Evolutionary conservation across 2,888 invertebrate genomes (phyloP).

Genomic region (Agapostemon virescens): DNA sequence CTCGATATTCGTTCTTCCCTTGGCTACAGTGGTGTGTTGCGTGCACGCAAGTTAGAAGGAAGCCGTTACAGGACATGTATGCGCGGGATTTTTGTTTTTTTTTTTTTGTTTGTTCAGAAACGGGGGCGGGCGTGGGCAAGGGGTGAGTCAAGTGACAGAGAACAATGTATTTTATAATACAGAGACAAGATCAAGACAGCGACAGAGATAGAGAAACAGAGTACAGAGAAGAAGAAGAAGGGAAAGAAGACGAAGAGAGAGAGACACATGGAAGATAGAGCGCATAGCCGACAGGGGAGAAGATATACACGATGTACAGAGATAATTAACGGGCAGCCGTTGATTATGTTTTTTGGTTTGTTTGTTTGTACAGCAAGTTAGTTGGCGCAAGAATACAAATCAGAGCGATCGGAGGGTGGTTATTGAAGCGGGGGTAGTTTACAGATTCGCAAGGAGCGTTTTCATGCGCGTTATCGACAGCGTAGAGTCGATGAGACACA

Average conservation of each 20-base stretch:
- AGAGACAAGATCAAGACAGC: constrained; percentile 18
- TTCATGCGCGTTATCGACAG: constrained; percentile 11
- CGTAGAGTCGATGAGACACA: background rate
- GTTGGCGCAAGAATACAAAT: constrained; percentile 23
- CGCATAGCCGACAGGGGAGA: constrained; percentile 1
- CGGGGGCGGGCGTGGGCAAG: constrained; percentile 21
- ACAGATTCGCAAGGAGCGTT: constrained; percentile 38
- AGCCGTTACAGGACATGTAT: constrained; percentile 64
- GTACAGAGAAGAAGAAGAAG: background rate
- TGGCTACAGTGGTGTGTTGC: constrained; percentile 88
- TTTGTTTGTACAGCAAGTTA: constrained; percentile 16
- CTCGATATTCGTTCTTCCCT: constrained; percentile 99
- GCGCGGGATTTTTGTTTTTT: constrained; percentile 59
- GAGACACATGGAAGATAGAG: constrained; percentile 19
- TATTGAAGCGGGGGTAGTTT: constrained; percentile 44
- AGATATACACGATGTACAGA: background rate
- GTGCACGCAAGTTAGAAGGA: constrained; percentile 77
- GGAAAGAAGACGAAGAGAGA: constrained; percentile 45
- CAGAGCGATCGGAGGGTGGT: constrained; percentile 42
- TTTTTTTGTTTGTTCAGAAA: constrained; percentile 4
- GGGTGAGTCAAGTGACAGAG: constrained; percentile 33
- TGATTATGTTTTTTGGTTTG: background rate
- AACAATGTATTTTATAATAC: background rate
- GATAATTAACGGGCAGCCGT: constrained; percentile 40
- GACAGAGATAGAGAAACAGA: background rate